These are phyloP conservation scores for Geopemphigus sp. DNA, from an alignment of 1,140 invertebrate genomes.

Conservation along the genomic window DNA sequence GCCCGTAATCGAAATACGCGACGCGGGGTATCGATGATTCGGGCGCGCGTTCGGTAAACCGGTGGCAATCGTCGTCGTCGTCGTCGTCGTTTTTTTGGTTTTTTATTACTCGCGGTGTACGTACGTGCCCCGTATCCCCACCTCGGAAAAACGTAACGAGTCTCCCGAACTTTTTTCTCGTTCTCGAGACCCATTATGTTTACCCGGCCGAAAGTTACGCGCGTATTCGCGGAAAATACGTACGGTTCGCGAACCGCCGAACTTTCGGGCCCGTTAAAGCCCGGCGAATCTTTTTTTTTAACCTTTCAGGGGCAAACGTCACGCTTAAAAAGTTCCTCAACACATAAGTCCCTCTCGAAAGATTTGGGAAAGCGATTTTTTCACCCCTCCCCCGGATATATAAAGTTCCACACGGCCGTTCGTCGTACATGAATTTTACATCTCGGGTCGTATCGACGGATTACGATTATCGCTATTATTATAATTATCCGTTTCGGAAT, in stretches of 20 bases:
- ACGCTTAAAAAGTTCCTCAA: constrained; percentile 24
- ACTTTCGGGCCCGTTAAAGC: constrained; percentile 38
- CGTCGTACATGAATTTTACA: constrained; percentile 26
- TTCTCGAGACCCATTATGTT: constrained; percentile 39
- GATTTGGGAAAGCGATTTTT: not conserved
- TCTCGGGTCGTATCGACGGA: constrained; percentile 15
- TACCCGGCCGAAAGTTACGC: constrained; percentile 44
- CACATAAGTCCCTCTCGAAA: constrained; percentile 28
- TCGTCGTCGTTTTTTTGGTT: no score
- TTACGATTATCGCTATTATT: constrained; percentile 2
- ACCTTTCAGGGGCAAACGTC: constrained; percentile 3
- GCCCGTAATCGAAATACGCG: no score
- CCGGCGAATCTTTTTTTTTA: constrained; percentile 4
- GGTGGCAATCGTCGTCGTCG: no score
- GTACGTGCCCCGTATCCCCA: no score
- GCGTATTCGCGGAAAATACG: constrained; percentile 28
- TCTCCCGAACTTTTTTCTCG: constrained; percentile 16
- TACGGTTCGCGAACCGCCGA: constrained; percentile 9
- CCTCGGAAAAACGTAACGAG: not conserved
- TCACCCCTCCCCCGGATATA: not conserved
- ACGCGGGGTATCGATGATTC: no score
- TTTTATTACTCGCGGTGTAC: no score
- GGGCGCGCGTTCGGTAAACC: no score
- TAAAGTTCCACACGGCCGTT: not conserved
- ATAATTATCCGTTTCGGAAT: constrained; percentile 9